Evolutionary conservation across 1,140 invertebrate species (phyloP).

Genomic region (Scaptomyza graminum): DNA sequence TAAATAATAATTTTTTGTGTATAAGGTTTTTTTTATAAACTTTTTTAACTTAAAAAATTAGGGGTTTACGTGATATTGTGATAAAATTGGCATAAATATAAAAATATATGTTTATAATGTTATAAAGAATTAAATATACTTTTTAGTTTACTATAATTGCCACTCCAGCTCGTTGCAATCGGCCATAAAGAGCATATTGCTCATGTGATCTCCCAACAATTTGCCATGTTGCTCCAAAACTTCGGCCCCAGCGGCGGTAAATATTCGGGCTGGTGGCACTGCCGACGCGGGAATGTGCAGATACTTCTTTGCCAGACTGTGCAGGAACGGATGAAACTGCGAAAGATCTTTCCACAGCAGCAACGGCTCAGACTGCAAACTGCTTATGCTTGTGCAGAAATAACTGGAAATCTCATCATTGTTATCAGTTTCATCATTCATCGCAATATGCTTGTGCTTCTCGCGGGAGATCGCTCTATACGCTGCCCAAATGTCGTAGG

Average conservation of each 20-base stretch:
- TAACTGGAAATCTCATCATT: conserved; percentile 51
- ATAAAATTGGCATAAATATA: conserved; percentile 24
- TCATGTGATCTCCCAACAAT: conserved; percentile 27
- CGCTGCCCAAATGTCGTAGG: conserved; percentile 48
- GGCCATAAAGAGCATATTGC: conserved; percentile 43
- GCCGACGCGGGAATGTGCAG: conserved; percentile 55
- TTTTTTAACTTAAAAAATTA: too few relatives aligned
- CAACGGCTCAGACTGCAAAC: conserved; percentile 45
- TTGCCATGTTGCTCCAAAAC: conserved; percentile 6
- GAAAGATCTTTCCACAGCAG: conserved; percentile 47
- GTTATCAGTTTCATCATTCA: conserved; percentile 22
- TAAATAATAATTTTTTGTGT: too few relatives aligned
- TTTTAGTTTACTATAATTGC: conserved; percentile 37
- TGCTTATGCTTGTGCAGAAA: conserved; percentile 38
- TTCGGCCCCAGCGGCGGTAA: conserved; percentile 5
- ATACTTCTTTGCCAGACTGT: conserved; percentile 47
- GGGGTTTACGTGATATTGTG: background rate
- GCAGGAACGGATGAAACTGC: conserved; percentile 48
- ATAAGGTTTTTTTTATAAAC: too few relatives aligned
- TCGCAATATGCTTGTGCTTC: conserved; percentile 29
- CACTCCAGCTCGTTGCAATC: conserved; percentile 44
- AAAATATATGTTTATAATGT: background rate
- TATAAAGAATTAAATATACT: background rate
- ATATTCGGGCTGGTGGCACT: conserved; percentile 28
- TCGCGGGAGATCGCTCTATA: conserved; percentile 38